Evolutionary conservation across 2,797 vertebrate genomes (phyloP), one percentile per base, ranked within the genome.

Genomic region (Scolopax bukidnonensis): DNA sequence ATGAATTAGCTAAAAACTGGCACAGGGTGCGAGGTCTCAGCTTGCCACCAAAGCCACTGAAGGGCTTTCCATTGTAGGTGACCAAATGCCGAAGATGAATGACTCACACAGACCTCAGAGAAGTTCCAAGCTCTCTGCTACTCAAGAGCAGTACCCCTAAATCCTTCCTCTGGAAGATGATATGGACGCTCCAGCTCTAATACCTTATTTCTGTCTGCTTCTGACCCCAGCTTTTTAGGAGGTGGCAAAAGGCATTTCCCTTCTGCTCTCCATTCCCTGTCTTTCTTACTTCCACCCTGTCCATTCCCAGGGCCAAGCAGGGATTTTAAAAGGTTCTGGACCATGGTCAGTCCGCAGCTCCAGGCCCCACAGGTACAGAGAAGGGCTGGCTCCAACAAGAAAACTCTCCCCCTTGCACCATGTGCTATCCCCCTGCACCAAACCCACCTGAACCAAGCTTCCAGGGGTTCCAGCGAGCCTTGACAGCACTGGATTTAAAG

Each of bases 1-100:
- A 95, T 21, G 10, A 91, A 96, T 95, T 94, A 93, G 40, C 64
- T 89, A 69, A 94, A 95, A 78, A 36, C 0, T 92, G 90, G 94
- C 90, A 92, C 61, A 21, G 51, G 0, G 59, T 4, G 40, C 89
- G 65, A 83, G 64, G 61, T 47, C 89, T 84, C 83, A 71, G 75
- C 84, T 77, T 50, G 84, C 64, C 77, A 95, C 89, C 50, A 45
- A 54, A 93, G 61, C 25, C 65, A 87, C 45, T 16, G 18, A 54
- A 95, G 76, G 71, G 60, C 40, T 90, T 69, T 67, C 56, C 47
- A 41, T 92, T 88, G 89, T 11, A 36, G 57, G 30, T 57, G 69
- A 86, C 67, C 85, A 50, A 69, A 67, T 21, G 61, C 65, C 28
- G 30, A 18, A 41, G 67, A 30, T 3, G 8, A 45, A 24, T 40